Conservation (phyloP, 2,888 invertebrate genomes). For the Branchipolynoe longqiensis region DNA sequence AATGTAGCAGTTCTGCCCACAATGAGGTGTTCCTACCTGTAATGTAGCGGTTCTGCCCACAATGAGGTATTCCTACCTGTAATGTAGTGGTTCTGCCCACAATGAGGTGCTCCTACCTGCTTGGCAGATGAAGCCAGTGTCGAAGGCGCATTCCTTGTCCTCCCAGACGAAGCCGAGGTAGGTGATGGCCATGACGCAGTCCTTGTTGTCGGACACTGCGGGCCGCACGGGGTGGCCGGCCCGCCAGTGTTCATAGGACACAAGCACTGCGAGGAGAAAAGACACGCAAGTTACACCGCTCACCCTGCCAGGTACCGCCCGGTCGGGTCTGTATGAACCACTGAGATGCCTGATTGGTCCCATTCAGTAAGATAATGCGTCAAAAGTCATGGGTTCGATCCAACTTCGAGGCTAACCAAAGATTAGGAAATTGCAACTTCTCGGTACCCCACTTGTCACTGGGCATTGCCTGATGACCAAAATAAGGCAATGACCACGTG, state of each 20-base stretch:
- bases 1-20: too few species aligned
- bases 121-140: constrained; percentile 39
- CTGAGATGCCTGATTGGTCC: not conserved
- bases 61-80: too few species aligned
- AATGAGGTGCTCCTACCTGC: constrained; percentile 27
- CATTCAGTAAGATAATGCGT: not conserved
- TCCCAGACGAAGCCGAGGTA: constrained; percentile 37
- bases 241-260: not conserved
- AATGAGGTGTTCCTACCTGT: too few species aligned
- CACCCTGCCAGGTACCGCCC: too few species aligned
- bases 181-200: constrained; percentile 47
- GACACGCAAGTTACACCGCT: not conserved
- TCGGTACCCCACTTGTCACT: not conserved
- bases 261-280: constrained; percentile 4
- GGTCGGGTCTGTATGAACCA: too few species aligned
- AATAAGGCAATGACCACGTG: too few species aligned
- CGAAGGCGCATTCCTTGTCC: constrained; percentile 46
- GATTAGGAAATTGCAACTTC: not conserved
- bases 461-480: too few species aligned
- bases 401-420: too few species aligned
- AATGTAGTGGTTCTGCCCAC: too few species aligned
- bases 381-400: not conserved
- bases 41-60: too few species aligned
- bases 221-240: constrained; percentile 1
- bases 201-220: not conserved